phyloP scores from a whole-genome alignment of 2,888 invertebrate genomes.

The Cantharis nigra region DNA sequence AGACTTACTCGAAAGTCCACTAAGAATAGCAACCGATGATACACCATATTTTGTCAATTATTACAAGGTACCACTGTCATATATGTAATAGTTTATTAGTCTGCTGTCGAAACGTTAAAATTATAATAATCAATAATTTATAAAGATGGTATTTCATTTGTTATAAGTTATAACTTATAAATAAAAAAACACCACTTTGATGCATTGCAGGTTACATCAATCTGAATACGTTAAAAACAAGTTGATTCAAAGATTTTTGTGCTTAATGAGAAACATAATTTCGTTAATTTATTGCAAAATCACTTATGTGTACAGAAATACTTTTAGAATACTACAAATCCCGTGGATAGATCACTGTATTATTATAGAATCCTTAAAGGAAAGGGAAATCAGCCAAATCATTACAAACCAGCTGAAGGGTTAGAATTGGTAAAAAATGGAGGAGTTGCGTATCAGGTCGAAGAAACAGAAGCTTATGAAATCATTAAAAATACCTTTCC shows the following conservation, averaged over 20 bases:
- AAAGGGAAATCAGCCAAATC: conserved; percentile 48
- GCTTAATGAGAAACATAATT: too few relatives aligned
- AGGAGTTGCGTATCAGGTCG: conserved; percentile 72
- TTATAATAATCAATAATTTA: too few relatives aligned
- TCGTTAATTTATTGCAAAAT: too few relatives aligned
- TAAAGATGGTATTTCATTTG: too few relatives aligned
- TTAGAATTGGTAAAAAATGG: conserved; percentile 64
- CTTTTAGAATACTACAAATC: conserved; percentile 66
- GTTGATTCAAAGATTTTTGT: too few relatives aligned
- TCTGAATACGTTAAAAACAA: too few relatives aligned
- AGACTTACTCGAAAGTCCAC: conserved; percentile 62
- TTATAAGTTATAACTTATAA: too few relatives aligned
- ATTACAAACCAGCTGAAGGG: conserved; percentile 61
- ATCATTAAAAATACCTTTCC: conserved; percentile 67
- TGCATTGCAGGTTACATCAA: too few relatives aligned
- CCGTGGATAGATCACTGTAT: conserved; percentile 63
- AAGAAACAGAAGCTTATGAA: conserved; percentile 68
- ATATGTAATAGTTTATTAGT: neutral
- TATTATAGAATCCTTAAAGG: conserved; percentile 59
- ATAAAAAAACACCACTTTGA: too few relatives aligned
- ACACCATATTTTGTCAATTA: conserved; percentile 66
- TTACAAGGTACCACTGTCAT: conserved; percentile 50
- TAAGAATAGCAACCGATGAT: conserved; percentile 67
- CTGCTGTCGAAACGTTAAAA: too few relatives aligned
- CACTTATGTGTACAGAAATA: neutral